Conservation (phyloP, 2,888 invertebrate genomes). For the Oscheius sp. region DNA sequence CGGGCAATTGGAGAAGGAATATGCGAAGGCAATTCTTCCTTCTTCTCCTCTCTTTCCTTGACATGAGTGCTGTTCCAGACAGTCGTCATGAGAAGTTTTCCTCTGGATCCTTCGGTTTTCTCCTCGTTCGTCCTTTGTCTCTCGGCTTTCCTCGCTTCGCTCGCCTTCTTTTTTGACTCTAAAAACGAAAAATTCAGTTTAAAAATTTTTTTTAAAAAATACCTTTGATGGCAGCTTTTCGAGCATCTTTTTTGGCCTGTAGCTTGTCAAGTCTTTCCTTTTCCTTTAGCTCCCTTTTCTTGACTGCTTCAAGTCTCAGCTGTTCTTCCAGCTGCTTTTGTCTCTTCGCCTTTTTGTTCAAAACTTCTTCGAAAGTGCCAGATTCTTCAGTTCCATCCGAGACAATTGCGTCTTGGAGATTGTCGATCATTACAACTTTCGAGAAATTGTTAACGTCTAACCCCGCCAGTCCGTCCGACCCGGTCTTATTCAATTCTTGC, state of each 20-base stretch:
- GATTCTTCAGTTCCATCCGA: slow-evolving; percentile 26
- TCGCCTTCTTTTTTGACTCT: too few species aligned
- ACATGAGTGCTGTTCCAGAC: slow-evolving; percentile 54
- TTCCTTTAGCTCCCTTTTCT: slow-evolving; percentile 20
- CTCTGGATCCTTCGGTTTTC: slow-evolving; percentile 11
- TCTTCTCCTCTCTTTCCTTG: not conserved
- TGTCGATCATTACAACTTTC: slow-evolving; percentile 24
- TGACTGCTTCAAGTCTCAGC: slow-evolving; percentile 28
- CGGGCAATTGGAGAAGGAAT: slow-evolving; percentile 60
- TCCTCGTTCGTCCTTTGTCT: slow-evolving; percentile 19
- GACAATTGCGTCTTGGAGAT: slow-evolving; percentile 10
- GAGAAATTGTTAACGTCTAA: slow-evolving; percentile 28
- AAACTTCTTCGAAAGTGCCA: slow-evolving; percentile 38
- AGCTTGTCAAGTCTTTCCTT: slow-evolving; percentile 18
- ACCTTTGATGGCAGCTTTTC: slow-evolving; percentile 11
- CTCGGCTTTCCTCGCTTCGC: slow-evolving; percentile 35
- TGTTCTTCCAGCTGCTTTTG: slow-evolving; percentile 29
- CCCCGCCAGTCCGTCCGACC: slow-evolving; percentile 33
- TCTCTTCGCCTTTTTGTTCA: slow-evolving; percentile 38
- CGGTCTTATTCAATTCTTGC: slow-evolving; percentile 6
- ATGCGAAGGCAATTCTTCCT: slow-evolving; percentile 25
- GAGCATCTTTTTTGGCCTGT: slow-evolving; percentile 20
- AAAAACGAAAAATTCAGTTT: too few species aligned
- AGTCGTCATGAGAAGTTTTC: slow-evolving; percentile 32
- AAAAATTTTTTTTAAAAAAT: too few species aligned